Base-by-base conservation (phyloP, 2,888 invertebrate genomes). In the Lysandra bellargus region DNA sequence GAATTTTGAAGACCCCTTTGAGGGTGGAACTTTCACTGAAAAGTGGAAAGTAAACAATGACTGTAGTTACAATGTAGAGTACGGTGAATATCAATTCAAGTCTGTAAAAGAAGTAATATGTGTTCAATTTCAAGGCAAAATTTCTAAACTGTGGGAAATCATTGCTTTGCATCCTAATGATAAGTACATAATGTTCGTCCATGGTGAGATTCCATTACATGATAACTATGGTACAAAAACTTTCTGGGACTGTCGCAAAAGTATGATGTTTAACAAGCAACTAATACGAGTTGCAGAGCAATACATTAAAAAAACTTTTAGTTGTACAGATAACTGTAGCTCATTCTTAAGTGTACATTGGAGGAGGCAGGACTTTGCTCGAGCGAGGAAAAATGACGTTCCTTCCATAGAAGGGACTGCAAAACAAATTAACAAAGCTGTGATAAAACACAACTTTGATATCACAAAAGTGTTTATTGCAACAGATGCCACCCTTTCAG, bases 161-260 rank as follows among this genome's bases (percentile, higher is more conserved):
- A 88, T 98, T 2, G 85, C 85, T 0, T 82, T 87, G 76, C 90
- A 92, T 84, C 88, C 87, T 0, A 83, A 83, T 37, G 90, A 85
- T 82, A 96, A 95, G 83, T 95, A 95, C 57, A 90, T 97, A 4
- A 95, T 97, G 95, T 95, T 98, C 85, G 95, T 96, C 81, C 97
- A 97, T 87, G 98, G 97, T 17, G 99, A 99, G 93, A 97, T 98
- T 80, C 96, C 98, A 1, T 89, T 99, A 37, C 99, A 99, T 88
- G 97, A 98, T 85, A 92, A 93, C n/a, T 99, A 98, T 91, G 99
- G 99, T 0, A 96, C 97, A 73, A 92, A 93, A 79, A 91, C 96
- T 44, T 99, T 98, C 89, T 99, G 99, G 99, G 93, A 95, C 83
- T 98, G 97, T 33, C 95, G 98, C 81, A 95, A 98, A 84, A 99